Conservation (phyloP, 2,888 invertebrate species). For the Chloroclystis v-ata region DNA sequence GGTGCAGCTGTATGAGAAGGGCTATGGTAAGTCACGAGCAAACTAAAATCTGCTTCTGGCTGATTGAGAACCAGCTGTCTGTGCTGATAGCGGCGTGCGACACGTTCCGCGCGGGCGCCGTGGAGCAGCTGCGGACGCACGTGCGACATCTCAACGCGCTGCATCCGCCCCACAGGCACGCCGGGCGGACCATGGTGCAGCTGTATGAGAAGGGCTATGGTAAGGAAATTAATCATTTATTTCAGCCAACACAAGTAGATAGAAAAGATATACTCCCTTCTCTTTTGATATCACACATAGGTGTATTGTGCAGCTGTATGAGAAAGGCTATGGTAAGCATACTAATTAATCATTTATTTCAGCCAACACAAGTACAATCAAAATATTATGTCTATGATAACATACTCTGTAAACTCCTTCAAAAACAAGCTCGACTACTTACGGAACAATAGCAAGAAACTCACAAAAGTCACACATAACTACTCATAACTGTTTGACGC, state of each 20-base stretch:
- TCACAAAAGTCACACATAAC: no score
- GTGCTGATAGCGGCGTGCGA: constrained; percentile 99
- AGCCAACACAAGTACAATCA: no score
- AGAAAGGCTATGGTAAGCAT: constrained; percentile 93
- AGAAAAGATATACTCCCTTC: no score
- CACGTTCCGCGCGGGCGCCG: constrained; percentile 99
- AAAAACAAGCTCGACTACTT: no score
- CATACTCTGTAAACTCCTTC: no score
- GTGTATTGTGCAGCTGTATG: constrained; percentile 98
- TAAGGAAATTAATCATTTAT: no score
- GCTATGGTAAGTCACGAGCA: constrained; percentile 94
- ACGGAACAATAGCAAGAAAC: no score
- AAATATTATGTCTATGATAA: no score
- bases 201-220: constrained; percentile 99
- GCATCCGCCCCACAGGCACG: constrained; percentile 88
- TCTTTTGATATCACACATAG: no score
- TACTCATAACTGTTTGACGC: no score
- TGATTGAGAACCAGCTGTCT: constrained; percentile 96
- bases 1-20: constrained; percentile 98
- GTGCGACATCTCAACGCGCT: constrained; percentile 94
- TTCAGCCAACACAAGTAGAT: no score
- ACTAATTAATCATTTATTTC: no score
- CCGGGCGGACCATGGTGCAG: constrained; percentile 89
- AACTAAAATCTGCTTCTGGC: constrained; percentile 99
- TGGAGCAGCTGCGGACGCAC: constrained; percentile 98